Conservation (phyloP, 2,888 invertebrate species). For the Coenonympha arcania region DNA sequence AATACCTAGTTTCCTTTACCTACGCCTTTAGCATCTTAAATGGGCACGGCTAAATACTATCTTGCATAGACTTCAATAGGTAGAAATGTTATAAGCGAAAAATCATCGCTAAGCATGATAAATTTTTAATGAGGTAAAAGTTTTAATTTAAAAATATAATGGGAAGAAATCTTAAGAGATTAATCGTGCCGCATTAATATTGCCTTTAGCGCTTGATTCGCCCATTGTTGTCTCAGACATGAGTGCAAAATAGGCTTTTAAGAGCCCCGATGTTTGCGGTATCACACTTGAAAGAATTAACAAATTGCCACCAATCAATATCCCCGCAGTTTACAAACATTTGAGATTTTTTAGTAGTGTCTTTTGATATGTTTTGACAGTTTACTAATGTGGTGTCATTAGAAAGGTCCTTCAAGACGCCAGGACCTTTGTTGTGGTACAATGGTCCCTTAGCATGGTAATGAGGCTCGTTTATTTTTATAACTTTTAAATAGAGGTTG, state of each 20-base stretch:
- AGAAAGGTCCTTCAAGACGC: conserved; percentile 52
- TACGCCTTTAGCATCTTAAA: too few relatives aligned
- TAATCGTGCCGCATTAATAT: conserved; percentile 41
- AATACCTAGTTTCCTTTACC: too few relatives aligned
- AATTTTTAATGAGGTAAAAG: too few relatives aligned
- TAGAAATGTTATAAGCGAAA: too few relatives aligned
- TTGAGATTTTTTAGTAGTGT: conserved; percentile 50
- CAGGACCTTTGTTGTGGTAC: conserved; percentile 46
- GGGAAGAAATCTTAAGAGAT: too few relatives aligned
- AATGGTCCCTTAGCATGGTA: conserved; percentile 57
- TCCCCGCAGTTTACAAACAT: conserved; percentile 46
- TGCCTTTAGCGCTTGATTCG: conserved; percentile 38
- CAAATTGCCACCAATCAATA: conserved; percentile 68
- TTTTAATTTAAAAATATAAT: too few relatives aligned
- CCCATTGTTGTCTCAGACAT: conserved; percentile 44
- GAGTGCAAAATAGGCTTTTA: conserved; percentile 51
- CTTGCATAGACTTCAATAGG: too few relatives aligned
- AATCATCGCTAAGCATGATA: too few relatives aligned
- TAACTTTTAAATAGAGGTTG: conserved; percentile 64
- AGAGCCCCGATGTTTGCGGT: conserved; percentile 49
- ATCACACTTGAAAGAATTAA: conserved; percentile 55
- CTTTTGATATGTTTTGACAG: conserved; percentile 72
- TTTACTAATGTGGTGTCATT: conserved; percentile 70
- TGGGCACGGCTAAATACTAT: too few relatives aligned
- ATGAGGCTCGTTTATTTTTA: conserved; percentile 70